These are phyloP conservation scores for Drosophila gaucha DNA, from an alignment of 2,888 invertebrate species.

Conservation along the genomic window DNA sequence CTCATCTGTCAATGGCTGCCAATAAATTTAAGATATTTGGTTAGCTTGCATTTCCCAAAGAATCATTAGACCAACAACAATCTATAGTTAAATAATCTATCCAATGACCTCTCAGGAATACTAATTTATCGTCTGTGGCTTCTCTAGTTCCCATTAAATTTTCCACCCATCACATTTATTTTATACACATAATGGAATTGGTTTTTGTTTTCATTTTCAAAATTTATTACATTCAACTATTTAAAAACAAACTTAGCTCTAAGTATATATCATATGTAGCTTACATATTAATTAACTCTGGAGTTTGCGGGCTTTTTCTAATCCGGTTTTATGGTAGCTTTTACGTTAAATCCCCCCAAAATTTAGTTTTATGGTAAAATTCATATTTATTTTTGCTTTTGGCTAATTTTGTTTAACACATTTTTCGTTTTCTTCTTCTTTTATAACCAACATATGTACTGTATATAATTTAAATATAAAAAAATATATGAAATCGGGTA, in stretches of 20 bases:
- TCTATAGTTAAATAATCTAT: not conserved
- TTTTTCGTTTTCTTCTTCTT: slow-evolving; percentile 67
- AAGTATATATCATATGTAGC: slow-evolving; percentile 7
- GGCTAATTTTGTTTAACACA: slow-evolving; percentile 51
- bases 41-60: not conserved
- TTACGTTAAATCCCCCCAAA: slow-evolving; percentile 25
- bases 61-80: not conserved
- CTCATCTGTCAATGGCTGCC: too few relatives aligned
- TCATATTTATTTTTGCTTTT: slow-evolving; percentile 31
- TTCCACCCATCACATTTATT: not conserved
- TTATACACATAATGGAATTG: not conserved
- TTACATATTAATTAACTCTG: slow-evolving; percentile 6
- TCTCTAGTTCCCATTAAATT: not conserved
- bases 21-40: too few relatives aligned
- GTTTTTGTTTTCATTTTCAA: slow-evolving; percentile 8
- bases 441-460: slow-evolving; percentile 55
- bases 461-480: slow-evolving; percentile 48
- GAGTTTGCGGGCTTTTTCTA: slow-evolving; percentile 13
- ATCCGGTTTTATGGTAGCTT: slow-evolving; percentile 54
- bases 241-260: not conserved
- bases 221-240: not conserved
- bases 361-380: slow-evolving; percentile 35
- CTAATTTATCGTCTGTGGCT: not conserved
- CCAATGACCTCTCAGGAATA: not conserved
- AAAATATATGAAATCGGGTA: slow-evolving; percentile 57